These are phyloP conservation scores for Phthorimaea operculella DNA, from an alignment of 1,140 invertebrate genomes.

Conservation along the genomic window DNA sequence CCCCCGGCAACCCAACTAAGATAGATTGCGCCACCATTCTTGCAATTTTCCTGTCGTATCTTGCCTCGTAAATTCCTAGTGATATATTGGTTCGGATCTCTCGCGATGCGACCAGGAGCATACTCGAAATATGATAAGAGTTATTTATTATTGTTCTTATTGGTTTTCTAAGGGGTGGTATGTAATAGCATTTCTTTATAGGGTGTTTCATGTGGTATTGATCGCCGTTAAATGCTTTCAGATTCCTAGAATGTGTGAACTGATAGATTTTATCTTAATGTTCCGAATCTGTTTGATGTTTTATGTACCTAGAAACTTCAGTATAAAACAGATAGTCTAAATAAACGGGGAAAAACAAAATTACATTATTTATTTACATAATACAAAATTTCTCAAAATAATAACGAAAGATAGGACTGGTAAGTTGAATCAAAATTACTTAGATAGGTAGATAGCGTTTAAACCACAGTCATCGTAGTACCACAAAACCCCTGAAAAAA, in stretches of 20 bases:
- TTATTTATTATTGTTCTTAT: slow-evolving; percentile 69
- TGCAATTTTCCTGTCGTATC: slow-evolving; percentile 83
- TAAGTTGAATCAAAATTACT: no score
- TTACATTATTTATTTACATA: no score
- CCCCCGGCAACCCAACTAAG: slow-evolving; percentile 69
- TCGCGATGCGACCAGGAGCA: slow-evolving; percentile 71
- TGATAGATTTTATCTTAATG: no score
- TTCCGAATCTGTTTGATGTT: no score
- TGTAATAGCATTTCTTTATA: slow-evolving; percentile 42
- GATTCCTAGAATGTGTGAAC: not conserved
- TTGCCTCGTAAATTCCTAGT: slow-evolving; percentile 78
- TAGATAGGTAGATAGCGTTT: no score
- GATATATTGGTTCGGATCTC: slow-evolving; percentile 79
- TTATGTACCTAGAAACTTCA: no score
- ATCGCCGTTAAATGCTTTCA: slow-evolving; percentile 13
- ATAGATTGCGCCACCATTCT: slow-evolving; percentile 82
- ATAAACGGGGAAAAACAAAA: no score
- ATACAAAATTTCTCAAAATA: no score
- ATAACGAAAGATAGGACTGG: no score
- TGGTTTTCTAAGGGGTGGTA: slow-evolving; percentile 59
- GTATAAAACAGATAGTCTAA: no score
- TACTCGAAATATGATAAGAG: slow-evolving; percentile 69
- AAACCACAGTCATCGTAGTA: no score
- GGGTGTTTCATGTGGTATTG: slow-evolving; percentile 31
- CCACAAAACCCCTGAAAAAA: not conserved